Conservation (phyloP, 2,113 vertebrate species). For the Onychostoma macrolepis region DNA sequence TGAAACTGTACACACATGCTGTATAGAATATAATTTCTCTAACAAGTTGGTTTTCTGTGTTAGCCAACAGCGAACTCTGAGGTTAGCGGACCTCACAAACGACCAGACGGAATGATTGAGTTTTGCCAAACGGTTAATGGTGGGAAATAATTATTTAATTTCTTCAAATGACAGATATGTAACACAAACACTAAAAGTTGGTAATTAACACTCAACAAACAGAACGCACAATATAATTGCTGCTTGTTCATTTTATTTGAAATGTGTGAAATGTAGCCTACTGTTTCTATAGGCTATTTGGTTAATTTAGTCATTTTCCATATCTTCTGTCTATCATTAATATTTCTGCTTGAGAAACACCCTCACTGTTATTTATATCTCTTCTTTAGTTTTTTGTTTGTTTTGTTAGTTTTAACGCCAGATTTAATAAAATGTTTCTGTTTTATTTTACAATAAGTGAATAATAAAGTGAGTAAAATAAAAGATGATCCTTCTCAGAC, state of each 20-base stretch:
- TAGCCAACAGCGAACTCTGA: neutral
- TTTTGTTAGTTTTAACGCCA: neutral
- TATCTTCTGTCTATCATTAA: neutral
- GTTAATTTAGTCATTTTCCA: neutral
- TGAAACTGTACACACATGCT: neutral
- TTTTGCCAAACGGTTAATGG: neutral
- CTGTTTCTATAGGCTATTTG: neutral
- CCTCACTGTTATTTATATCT: neutral
- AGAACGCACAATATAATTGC: neutral
- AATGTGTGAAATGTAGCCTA: neutral
- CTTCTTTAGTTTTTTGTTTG: neutral
- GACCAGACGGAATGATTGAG: neutral
- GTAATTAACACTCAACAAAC: neutral
- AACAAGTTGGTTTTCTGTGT: neutral
- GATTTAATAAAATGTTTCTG: slow-evolving; percentile 8
- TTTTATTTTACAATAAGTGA: neutral
- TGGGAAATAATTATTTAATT: neutral
- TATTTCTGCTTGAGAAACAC: neutral
- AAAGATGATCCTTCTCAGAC: neutral
- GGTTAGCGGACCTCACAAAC: neutral
- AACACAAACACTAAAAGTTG: neutral
- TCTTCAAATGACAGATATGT: neutral
- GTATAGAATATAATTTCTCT: neutral
- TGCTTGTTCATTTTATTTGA: neutral
- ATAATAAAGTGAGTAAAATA: neutral